Evolutionary conservation across 2,113 vertebrate species (phyloP), one percentile per base, ranked within the genome.

Genomic region (Dendropsophus ebraccatus): DNA sequence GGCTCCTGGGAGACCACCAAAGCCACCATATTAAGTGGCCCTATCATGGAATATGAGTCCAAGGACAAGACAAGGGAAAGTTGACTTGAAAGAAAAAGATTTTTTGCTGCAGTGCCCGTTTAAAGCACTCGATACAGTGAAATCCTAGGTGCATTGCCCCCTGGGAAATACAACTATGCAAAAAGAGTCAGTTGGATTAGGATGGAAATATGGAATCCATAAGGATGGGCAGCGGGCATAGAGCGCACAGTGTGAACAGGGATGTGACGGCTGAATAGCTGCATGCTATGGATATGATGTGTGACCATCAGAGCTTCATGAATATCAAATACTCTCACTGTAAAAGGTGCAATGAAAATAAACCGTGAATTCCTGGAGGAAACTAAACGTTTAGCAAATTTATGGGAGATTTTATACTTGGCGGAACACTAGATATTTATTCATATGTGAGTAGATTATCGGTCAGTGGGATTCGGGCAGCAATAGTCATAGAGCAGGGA

Each of bases 371-470:
- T 41, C 35, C 41, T 2, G 23, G 4, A 41, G 52, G 76, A 56
- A 56, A 76, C 23, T 12, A 74, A 75, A 67, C 17, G 21, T 54
- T 41, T 13, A 37, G 52, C 14, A 73, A 54, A 73, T 73, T 69
- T 54, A 81, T 47, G 69, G 37, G 17, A 37, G 67, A 83, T 73
- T 83, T 83, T 83, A 56, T 17, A 37, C 21, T 23, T 1, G 69
- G 41, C 67, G 17, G 25, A 77, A 16, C 28, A 23, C 35, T n/a
- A 78, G 23, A 79, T 70, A 45, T 79, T 75, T 84, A 76, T 84
- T 85, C 30, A 69, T 69, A 54, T 52, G 37, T 25, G 10, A 32
- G 28, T 41, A 13, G 47, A 85, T 84, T 65, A 58, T 30, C 35
- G 28, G 41, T 45, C 23, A 77, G 67, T 50, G 6, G 25, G 50